Evolutionary conservation across 2,888 invertebrate genomes (phyloP).

Genomic region (Scaptomyza parva): DNA sequence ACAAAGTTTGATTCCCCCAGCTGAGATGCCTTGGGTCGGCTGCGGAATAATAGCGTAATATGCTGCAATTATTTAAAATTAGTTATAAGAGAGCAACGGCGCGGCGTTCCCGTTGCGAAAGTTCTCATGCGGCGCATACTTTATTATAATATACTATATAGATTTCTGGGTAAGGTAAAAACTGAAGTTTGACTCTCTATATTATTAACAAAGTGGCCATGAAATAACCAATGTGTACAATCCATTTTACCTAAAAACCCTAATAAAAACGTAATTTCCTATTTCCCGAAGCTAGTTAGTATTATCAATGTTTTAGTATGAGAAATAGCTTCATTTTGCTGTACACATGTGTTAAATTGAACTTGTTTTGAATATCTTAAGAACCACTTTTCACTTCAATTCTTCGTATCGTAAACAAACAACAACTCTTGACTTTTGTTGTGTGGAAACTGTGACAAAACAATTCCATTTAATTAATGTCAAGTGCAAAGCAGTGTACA

Average conservation of each 20-base stretch:
- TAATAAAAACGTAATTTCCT: not conserved
- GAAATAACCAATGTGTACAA: not conserved
- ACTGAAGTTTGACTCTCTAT: not conserved
- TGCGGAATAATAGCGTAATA: conserved; percentile 59
- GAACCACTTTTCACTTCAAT: not conserved
- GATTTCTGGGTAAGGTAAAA: not conserved
- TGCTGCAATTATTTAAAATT: conserved; percentile 73
- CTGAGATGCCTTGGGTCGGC: conserved; percentile 21
- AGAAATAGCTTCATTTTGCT: too few relatives aligned
- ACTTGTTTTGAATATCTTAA: not conserved
- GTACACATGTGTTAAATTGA: too few relatives aligned
- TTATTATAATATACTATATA: not conserved
- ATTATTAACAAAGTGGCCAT: conserved; percentile 4
- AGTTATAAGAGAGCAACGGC: conserved; percentile 56
- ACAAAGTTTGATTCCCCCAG: conserved; percentile 23
- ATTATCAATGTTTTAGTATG: not conserved
- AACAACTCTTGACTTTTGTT: conserved; percentile 17
- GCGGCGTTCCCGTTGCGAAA: conserved; percentile 16
- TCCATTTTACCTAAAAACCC: not conserved
- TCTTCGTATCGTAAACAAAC: not conserved
- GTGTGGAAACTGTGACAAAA: conserved; percentile 64
- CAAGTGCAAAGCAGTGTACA: conserved; percentile 67
- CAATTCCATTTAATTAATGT: conserved; percentile 76
- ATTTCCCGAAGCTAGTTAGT: not conserved
- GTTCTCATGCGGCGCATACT: not conserved